Conservation (phyloP, 2,888 invertebrate genomes). For the Drosophila anceps region DNA sequence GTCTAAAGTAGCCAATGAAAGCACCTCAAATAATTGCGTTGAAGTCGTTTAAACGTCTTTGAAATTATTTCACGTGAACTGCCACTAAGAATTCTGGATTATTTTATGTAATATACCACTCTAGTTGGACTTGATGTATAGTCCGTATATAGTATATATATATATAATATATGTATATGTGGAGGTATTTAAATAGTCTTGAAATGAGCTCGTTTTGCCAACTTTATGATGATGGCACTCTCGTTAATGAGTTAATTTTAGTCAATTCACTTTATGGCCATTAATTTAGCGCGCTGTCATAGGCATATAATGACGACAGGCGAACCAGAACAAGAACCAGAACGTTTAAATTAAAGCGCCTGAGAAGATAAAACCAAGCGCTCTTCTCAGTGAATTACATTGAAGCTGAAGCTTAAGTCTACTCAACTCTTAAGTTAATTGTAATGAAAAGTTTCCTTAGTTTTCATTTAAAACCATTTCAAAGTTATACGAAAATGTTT, state of each 20-base stretch:
- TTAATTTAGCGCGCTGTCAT: slow-evolving; percentile 36
- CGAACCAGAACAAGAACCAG: background rate
- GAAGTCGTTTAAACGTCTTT: slow-evolving; percentile 4
- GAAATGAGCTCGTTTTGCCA: slow-evolving; percentile 28
- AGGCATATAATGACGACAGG: background rate
- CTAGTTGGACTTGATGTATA: background rate
- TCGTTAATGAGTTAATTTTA: slow-evolving; percentile 56
- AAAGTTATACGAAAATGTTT: background rate
- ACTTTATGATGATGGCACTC: slow-evolving; percentile 46
- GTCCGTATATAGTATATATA: background rate
- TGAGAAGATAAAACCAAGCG: background rate
- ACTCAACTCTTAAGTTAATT: background rate
- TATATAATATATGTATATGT: background rate
- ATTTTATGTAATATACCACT: no score
- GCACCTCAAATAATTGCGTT: slow-evolving; percentile 10
- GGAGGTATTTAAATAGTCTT: slow-evolving; percentile 3
- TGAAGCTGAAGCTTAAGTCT: background rate
- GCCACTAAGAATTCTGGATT: slow-evolving; percentile 1
- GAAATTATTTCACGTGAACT: slow-evolving; percentile 30
- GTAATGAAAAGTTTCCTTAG: background rate
- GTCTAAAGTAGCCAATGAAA: slow-evolving; percentile 9
- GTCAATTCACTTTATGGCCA: slow-evolving; percentile 56
- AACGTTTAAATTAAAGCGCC: slow-evolving; percentile 11
- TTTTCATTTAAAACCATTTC: background rate
- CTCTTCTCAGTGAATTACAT: background rate